These are phyloP conservation scores for Anticlea derivata DNA, from an alignment of 2,888 invertebrate species.

Conservation along the genomic window DNA sequence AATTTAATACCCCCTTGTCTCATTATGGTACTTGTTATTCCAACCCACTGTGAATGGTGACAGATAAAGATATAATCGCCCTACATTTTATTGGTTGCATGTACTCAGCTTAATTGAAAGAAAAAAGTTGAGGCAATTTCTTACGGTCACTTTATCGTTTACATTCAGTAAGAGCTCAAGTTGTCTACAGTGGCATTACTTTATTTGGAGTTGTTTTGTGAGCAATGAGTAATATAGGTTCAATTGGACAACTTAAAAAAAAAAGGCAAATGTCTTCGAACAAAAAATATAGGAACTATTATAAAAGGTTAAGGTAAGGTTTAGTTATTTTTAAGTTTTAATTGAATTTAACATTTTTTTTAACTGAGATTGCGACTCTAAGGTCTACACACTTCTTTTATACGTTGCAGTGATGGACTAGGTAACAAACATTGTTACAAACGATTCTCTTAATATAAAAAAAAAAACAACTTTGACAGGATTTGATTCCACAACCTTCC, in stretches of 20 bases:
- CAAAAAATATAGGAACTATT: too few relatives aligned
- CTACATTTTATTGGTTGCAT: conserved; percentile 14
- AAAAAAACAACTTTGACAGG: too few relatives aligned
- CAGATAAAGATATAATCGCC: conserved; percentile 24
- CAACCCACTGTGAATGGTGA: conserved; percentile 7
- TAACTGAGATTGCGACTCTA: too few relatives aligned
- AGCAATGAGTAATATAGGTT: too few relatives aligned
- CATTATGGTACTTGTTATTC: conserved; percentile 16
- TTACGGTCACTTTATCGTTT: conserved; percentile 22
- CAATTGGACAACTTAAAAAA: background rate
- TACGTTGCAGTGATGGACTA: too few relatives aligned
- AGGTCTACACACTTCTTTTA: too few relatives aligned
- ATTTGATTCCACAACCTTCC: too few relatives aligned
- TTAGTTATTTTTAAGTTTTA: too few relatives aligned
- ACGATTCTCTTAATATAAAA: too few relatives aligned
- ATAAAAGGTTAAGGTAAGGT: too few relatives aligned
- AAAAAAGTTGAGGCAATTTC: conserved; percentile 20
- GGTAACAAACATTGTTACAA: too few relatives aligned
- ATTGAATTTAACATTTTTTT: too few relatives aligned
- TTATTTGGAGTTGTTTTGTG: conserved; percentile 18
- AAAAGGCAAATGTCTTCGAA: conserved; percentile 17
- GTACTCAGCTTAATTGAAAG: conserved; percentile 20
- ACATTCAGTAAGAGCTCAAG: conserved; percentile 8
- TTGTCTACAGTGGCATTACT: conserved; percentile 10
- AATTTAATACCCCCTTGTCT: conserved; percentile 31